Base-by-base conservation (phyloP, 2,797 vertebrate genomes). In the Danio albolineatus region DNA sequence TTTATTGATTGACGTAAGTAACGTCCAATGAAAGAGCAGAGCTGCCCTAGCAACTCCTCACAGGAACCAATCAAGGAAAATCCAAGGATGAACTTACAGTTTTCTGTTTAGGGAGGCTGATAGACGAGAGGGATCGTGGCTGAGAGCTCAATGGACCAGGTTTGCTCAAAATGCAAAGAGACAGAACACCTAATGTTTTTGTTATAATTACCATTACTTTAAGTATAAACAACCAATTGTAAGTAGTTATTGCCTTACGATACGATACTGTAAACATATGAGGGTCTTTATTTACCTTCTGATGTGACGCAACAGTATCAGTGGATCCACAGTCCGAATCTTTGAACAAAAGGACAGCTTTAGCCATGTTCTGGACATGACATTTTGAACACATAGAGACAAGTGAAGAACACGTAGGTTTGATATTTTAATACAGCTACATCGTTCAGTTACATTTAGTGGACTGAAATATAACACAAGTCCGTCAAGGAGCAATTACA, bases 41-140 rank as follows among this genome's bases (percentile, higher is more conserved):
- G 73, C 86, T 89, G 78, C 89, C 91, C 81, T 90, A 92, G 91
- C 90, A 93, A 93, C 92, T 88, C 83, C 41, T 1, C 5, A 7
- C 61, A 73, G 61, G 72, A 80, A 71, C 91, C 91, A 93, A 92
- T 86, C 65, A 84, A 48, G 61, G 4, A 16, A 28, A 67, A 56
- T 59, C 51, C 54, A 17, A 76, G 73, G 53, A 56, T 36, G 73
- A 82, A 51, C 76, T 62, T 43, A 51, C 19, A 43, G 74, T 62
- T 80, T 69, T 17, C 51, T 46, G 44, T 49, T 78, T 65, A 64
- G 62, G 78, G 81, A 81, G 73, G 82, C 79, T 81, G 73, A 57
- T 66, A 67, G 28, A 72, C 77, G 71, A 79, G 80, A 61, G 64
- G 21, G 53, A 81, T 80, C 74, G 67, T 70, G 53, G 53, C 60